phyloP scores from a whole-genome alignment of 2,797 vertebrate genomes.

The Sus cebifrons region DNA sequence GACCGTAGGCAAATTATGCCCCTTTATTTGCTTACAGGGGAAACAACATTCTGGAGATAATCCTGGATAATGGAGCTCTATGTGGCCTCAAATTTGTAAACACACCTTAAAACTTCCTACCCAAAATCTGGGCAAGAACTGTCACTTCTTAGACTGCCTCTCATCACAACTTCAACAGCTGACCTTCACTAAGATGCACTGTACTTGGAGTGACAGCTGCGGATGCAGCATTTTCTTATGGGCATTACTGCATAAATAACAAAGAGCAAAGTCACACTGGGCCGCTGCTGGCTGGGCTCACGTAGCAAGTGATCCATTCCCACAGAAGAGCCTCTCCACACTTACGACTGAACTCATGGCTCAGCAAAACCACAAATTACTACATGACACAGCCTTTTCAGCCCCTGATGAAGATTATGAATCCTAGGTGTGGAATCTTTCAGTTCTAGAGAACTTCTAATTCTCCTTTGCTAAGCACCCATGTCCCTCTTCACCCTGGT shows the following conservation, averaged over 20 bases:
- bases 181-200: neutral
- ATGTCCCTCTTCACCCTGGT: neutral
- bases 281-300: slow-evolving; percentile 17
- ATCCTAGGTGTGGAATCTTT: neutral
- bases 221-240: neutral
- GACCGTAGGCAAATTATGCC: neutral
- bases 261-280: slow-evolving; percentile 34
- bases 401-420: neutral
- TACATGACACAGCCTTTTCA: neutral
- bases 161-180: neutral
- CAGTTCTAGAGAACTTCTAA: neutral
- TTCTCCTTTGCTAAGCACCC: neutral
- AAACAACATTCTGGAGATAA: slow-evolving; percentile 28
- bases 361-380: slow-evolving; percentile 67
- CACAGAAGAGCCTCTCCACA: neutral
- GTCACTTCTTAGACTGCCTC: neutral
- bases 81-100: slow-evolving; percentile 26
- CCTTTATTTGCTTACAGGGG: neutral
- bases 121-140: neutral
- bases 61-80: neutral
- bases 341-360: slow-evolving; percentile 42
- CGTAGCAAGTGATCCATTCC: slow-evolving; percentile 43
- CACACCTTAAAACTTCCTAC: neutral
- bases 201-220: neutral
- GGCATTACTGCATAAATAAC: neutral